phyloP scores from a whole-genome alignment of 2,888 invertebrate species.

The Leptogaster cylindrica region DNA sequence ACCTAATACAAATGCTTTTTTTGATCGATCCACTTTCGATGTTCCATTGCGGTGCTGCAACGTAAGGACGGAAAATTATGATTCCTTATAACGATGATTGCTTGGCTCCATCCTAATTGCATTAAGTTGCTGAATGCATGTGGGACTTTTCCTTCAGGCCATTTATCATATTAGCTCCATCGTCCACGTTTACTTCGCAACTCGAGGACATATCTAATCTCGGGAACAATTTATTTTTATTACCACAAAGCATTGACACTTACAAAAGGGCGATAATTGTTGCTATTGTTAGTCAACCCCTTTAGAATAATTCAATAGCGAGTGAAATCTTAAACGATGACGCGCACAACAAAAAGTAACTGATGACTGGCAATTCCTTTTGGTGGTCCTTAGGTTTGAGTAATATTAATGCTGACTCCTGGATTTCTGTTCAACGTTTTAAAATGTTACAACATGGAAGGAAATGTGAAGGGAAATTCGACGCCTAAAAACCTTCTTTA shows the following conservation, averaged over 20 bases:
- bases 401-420: constrained; percentile 18
- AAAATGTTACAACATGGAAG: constrained; percentile 22
- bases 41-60: no score
- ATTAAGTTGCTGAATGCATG: constrained; percentile 24
- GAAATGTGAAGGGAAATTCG: no score
- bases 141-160: constrained; percentile 9
- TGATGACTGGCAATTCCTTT: constrained; percentile 26
- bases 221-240: constrained; percentile 35
- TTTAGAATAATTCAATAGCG: background rate
- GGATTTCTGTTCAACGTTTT: constrained; percentile 2
- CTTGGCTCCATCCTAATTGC: constrained; percentile 24
- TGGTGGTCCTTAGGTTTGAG: constrained; percentile 4
- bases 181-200: constrained; percentile 19
- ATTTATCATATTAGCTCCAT: constrained; percentile 29
- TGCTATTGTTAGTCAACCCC: constrained; percentile 35
- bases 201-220: constrained; percentile 26
- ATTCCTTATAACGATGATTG: no score
- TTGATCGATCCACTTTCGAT: no score
- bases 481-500: no score
- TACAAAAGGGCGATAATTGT: constrained; percentile 38
- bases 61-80: no score
- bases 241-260: constrained; percentile 35
- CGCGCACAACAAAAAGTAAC: constrained; percentile 11
- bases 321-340: background rate
- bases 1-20: no score